These are phyloP conservation scores for Piezodorus guildinii DNA, from an alignment of 1,140 invertebrate genomes.

Conservation along the genomic window DNA sequence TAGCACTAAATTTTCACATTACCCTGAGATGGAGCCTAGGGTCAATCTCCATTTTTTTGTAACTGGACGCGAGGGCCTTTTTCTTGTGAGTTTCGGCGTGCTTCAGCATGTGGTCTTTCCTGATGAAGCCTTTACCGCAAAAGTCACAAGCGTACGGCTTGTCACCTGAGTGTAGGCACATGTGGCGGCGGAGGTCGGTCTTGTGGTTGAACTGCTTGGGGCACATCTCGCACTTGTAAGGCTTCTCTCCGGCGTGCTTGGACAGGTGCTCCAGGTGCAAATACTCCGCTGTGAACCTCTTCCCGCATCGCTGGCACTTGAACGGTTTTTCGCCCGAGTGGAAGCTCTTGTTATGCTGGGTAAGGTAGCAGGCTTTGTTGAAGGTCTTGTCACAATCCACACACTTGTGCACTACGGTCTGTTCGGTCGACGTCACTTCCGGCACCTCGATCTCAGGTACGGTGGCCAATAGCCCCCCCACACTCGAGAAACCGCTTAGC, in stretches of 20 bases:
- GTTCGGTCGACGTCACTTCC: conserved; percentile 16
- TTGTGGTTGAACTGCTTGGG: conserved; percentile 85
- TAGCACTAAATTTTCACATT: conserved; percentile 1
- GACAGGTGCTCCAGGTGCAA: conserved; percentile 54
- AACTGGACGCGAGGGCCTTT: conserved; percentile 24
- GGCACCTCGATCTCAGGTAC: conserved; percentile 21
- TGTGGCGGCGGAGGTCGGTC: conserved; percentile 78
- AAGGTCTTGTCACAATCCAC: conserved; percentile 73
- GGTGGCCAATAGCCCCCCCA: conserved; percentile 27
- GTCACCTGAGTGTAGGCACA: conserved; percentile 59
- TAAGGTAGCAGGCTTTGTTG: conserved; percentile 75
- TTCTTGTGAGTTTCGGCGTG: conserved; percentile 74
- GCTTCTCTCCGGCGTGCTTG: conserved; percentile 73
- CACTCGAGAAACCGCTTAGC: conserved; percentile 22
- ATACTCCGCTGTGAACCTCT: conserved; percentile 57
- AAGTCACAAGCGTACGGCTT: conserved; percentile 70
- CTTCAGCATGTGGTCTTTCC: conserved; percentile 91
- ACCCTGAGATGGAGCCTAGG: conserved; percentile 4
- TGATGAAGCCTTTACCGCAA: conserved; percentile 77
- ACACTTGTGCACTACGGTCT: conserved; percentile 44
- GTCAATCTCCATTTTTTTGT: conserved; percentile 10
- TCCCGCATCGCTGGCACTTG: conserved; percentile 73
- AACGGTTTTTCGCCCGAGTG: conserved; percentile 75
- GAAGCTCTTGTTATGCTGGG: conserved; percentile 81
- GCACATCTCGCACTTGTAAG: conserved; percentile 76